Evolutionary conservation across 1,140 invertebrate genomes (phyloP).

Genomic region (Archivesica marissinica): DNA sequence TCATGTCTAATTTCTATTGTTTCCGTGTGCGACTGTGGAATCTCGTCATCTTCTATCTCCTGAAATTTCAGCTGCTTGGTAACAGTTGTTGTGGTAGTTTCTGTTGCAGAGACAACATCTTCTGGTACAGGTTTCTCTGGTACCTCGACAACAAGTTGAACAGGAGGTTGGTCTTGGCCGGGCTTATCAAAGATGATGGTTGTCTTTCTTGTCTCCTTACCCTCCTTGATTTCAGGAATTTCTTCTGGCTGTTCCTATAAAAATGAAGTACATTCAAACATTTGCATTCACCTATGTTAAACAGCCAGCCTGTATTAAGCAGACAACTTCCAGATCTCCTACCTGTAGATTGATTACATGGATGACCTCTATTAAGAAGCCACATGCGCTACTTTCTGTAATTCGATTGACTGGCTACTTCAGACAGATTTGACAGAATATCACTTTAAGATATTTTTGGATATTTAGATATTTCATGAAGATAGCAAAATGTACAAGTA

Average conservation of each 20-base stretch:
- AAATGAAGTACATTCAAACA: neutral
- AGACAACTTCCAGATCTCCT: no score
- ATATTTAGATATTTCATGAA: no score
- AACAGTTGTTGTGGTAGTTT: slow-evolving; percentile 68
- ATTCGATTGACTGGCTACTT: no score
- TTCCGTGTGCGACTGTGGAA: slow-evolving; percentile 72
- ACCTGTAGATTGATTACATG: no score
- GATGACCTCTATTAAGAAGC: no score
- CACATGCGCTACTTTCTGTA: no score
- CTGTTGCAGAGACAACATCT: slow-evolving; percentile 71
- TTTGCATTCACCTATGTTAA: no score
- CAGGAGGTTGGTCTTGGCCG: slow-evolving; percentile 70
- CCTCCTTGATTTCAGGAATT: slow-evolving; percentile 71
- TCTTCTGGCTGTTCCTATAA: slow-evolving; percentile 65
- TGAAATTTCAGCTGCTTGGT: slow-evolving; percentile 54
- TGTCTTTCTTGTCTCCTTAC: slow-evolving; percentile 71
- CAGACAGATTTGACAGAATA: no score
- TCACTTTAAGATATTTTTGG: no score
- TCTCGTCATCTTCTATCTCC: slow-evolving; percentile 35
- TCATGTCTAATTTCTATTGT: slow-evolving; percentile 78
- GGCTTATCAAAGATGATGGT: slow-evolving; percentile 64
- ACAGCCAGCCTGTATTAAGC: no score
- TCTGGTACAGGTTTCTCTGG: slow-evolving; percentile 66
- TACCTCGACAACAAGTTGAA: slow-evolving; percentile 72
- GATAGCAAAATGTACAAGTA: no score